Conservation (phyloP, 2,888 invertebrate genomes). For the Syrista parreyssii region DNA sequence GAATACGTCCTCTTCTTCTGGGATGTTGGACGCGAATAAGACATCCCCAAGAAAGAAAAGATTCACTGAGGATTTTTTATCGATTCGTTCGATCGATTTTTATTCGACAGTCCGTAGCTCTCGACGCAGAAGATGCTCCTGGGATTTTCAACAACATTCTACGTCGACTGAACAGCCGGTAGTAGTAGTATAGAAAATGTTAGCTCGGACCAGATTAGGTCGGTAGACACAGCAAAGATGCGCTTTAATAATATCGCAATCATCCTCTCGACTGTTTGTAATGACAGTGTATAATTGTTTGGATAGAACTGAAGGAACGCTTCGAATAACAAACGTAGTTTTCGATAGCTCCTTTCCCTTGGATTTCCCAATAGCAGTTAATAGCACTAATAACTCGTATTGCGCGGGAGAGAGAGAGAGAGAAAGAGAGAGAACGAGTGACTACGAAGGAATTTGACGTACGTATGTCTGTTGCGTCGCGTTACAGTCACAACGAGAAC, state of each 20-base stretch:
- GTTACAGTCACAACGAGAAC: slow-evolving; percentile 13
- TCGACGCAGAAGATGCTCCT: slow-evolving; percentile 69
- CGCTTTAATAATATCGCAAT: not conserved
- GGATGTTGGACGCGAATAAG: not conserved
- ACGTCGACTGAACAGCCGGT: slow-evolving; percentile 67
- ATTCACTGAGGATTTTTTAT: not conserved
- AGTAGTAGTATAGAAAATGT: slow-evolving; percentile 74
- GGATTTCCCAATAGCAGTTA: not conserved
- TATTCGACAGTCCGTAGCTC: slow-evolving; percentile 1
- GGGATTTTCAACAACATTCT: slow-evolving; percentile 73
- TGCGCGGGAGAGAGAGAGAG: not conserved
- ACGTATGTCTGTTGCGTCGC: not conserved
- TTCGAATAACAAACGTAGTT: not conserved
- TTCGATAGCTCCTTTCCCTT: not conserved
- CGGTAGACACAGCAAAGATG: slow-evolving; percentile 51
- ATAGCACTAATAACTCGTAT: not conserved
- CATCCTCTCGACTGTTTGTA: not conserved
- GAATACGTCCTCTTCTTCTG: not conserved
- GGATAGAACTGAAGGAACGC: not conserved
- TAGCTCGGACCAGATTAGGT: slow-evolving; percentile 67
- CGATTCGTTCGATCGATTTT: not conserved
- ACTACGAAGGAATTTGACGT: not conserved
- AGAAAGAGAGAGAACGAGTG: not conserved
- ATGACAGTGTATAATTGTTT: not conserved
- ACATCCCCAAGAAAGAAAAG: not conserved